Evolutionary conservation across 2,113 vertebrate species (phyloP), one percentile per base, ranked within the genome.

Genomic region (Siniperca chuatsi): DNA sequence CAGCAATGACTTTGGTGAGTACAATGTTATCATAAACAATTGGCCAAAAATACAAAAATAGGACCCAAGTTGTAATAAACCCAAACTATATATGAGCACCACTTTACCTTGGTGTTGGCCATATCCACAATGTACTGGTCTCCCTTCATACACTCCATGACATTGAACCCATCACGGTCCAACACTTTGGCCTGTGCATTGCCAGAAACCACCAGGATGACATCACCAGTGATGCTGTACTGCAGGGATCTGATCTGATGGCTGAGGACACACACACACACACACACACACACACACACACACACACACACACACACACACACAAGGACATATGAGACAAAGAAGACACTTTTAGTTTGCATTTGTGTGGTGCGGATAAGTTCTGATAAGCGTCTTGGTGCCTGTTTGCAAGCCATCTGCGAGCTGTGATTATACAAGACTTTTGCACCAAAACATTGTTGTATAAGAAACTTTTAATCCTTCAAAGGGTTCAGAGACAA

Each of bases 71-170:
- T 55, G n/a, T 4, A 20, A 48, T n/a, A 46, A 73, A 48, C 33
- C 8, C 23, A 7, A 54, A 75, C 15, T 23, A 4, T 55, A 15
- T 13, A 7, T 9, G 1, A 25, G 44, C 3, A n/a, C 2, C 29
- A 25, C 37, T 79, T 72, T 76, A 99, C 98, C 97, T 99, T 99
- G 68, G 98, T 99, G 80, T 99, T 99, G 48, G 97, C 97, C 98
- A 99, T 99, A 92, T 99, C 98, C 85, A 99, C 97, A 42, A 99
- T 99, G 92, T 99, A 99, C 69, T 99, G 98, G 93, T 99, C 98
- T 90, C 98, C 98, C 87, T 99, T 99, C 61, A 97, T 94, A 90
- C 98, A 99, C 76, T 99, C 98, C 96, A 99, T 97, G 35, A 99
- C 98, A n/a, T 97, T 98, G 93, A 99, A 99, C 72, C 98, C 98